A percentile compares a stretch with the other conserved stretches of the same genome.
Evolutionary conservation across 2,888 invertebrate species (phyloP).

Genomic region (Drosophila trichaetosa): DNA sequence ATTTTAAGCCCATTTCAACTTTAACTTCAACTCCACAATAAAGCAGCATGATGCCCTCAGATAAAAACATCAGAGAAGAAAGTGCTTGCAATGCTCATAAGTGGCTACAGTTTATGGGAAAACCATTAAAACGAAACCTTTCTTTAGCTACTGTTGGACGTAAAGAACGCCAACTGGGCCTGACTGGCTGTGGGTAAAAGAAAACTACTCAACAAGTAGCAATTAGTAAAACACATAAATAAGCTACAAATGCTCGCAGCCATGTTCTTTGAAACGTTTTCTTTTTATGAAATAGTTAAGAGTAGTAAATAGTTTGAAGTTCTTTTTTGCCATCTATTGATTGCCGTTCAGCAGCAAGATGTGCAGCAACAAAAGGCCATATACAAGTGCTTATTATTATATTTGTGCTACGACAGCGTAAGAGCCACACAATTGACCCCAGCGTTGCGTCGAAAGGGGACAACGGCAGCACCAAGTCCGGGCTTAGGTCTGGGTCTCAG

Average conservation of each 20-base stretch:
- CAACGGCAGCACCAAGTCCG: background rate
- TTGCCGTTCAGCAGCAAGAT: constrained; percentile 29
- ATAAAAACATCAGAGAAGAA: constrained; percentile 43
- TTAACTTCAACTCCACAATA: background rate
- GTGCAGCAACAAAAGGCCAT: constrained; percentile 49
- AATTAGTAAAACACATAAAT: constrained; percentile 67
- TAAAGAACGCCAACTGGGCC: constrained; percentile 10
- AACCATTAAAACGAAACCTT: constrained; percentile 55
- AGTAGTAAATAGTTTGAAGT: constrained; percentile 47
- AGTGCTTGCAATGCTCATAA: constrained; percentile 62
- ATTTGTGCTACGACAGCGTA: constrained; percentile 70
- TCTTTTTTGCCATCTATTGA: constrained; percentile 45
- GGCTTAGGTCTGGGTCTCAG: constrained; percentile 8
- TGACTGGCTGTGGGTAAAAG: constrained; percentile 1
- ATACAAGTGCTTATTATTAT: constrained; percentile 74
- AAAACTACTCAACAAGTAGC: constrained; percentile 29
- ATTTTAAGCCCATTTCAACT: constrained; percentile 39
- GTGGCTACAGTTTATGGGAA: constrained; percentile 50
- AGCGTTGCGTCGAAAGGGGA: constrained; percentile 42
- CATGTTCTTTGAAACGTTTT: constrained; percentile 32
- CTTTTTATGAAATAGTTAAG: constrained; percentile 32
- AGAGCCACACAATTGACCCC: constrained; percentile 66
- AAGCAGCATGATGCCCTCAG: constrained; percentile 43
- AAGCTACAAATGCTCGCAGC: constrained; percentile 29
- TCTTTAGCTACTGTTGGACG: constrained; percentile 47